These are phyloP conservation scores for Tapera naevia DNA, from an alignment of 2,797 vertebrate genomes.

Conservation along the genomic window DNA sequence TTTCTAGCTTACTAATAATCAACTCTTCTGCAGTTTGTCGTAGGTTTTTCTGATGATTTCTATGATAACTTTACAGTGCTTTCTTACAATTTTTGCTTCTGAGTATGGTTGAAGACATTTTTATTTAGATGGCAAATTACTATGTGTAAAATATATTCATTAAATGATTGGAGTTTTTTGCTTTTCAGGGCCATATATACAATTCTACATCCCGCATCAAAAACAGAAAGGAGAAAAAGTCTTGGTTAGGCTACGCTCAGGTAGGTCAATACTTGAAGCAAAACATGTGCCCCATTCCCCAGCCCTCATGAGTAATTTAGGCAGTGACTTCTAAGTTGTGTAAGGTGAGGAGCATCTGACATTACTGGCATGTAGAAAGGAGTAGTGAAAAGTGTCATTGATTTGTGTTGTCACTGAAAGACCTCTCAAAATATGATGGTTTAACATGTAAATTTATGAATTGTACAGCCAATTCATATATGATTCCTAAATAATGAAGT, in stretches of 20 bases:
- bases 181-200: slow-evolving; percentile 94
- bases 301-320: not conserved
- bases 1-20: not conserved
- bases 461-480: not conserved
- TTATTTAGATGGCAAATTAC: not conserved
- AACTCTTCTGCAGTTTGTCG: not conserved
- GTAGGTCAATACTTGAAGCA: slow-evolving; percentile 72
- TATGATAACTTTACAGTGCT: not conserved
- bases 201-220: slow-evolving; percentile 98
- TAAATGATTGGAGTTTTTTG: not conserved
- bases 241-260: slow-evolving; percentile 99
- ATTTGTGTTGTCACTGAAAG: not conserved
- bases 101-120: not conserved
- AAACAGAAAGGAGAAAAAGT: slow-evolving; percentile 95
- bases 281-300: fast-evolving
- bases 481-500: not conserved
- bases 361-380: not conserved
- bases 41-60: not conserved
- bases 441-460: not conserved
- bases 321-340: not conserved
- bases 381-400: not conserved
- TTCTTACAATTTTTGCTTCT: not conserved
- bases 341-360: not conserved
- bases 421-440: not conserved
- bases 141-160: not conserved